Evolutionary conservation across 2,797 vertebrate species (phyloP).

Genomic region (Acrocephalus scirpaceus): DNA sequence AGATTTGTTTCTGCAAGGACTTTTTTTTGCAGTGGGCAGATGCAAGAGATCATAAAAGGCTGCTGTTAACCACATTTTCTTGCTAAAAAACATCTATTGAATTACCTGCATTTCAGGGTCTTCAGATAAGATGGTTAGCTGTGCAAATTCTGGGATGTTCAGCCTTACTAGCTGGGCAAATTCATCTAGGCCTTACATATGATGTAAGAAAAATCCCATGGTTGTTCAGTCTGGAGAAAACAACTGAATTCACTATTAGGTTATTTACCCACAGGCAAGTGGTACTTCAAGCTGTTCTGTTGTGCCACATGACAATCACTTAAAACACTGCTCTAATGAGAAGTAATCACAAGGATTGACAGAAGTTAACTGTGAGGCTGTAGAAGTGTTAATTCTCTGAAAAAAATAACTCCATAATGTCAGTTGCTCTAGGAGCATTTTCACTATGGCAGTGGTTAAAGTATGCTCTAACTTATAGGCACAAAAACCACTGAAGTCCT

Average conservation of each 20-base stretch:
- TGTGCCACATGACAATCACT: not conserved
- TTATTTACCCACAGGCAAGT: not conserved
- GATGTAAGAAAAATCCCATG: not conserved
- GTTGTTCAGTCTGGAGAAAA: not conserved
- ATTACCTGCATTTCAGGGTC: not conserved
- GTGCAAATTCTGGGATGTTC: not conserved
- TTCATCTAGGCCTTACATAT: not conserved
- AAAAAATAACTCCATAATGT: not conserved
- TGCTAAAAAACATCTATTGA: not conserved
- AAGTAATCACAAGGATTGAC: not conserved
- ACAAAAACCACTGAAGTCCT: not conserved
- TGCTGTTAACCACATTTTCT: not conserved
- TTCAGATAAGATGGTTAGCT: not conserved
- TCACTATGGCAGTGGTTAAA: not conserved
- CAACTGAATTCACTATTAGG: not conserved
- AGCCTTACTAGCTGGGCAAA: not conserved
- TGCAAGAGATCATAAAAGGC: not conserved
- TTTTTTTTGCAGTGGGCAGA: not conserved
- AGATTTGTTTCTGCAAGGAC: not conserved
- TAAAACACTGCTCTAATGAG: not conserved
- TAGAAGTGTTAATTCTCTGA: not conserved
- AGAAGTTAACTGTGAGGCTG: not conserved
- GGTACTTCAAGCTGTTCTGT: not conserved
- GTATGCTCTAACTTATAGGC: rapidly evolving
- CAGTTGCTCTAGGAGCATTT: not conserved